Conservation (phyloP, 2,888 invertebrate species). For the Eretmocerus hayati region DNA sequence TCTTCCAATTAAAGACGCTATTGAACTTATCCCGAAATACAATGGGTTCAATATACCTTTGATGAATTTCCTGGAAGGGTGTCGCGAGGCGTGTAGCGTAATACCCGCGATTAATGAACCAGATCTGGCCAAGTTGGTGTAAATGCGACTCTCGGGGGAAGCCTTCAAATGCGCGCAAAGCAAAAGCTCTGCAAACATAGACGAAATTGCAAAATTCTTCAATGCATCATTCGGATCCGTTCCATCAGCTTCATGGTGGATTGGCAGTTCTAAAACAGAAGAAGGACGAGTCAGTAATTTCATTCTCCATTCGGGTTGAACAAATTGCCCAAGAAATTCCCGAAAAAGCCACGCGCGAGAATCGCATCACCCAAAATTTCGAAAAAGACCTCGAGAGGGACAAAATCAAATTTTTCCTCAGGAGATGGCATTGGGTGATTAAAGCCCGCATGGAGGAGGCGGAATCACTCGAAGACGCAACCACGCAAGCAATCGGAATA, state of each 20-base stretch:
- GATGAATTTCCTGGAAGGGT: not conserved
- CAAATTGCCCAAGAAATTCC: not conserved
- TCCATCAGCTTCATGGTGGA: not conserved
- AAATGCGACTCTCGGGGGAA: not conserved
- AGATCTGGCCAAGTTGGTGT: not conserved
- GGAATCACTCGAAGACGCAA: not conserved
- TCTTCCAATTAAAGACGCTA: not conserved
- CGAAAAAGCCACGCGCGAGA: not conserved
- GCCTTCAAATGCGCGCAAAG: not conserved
- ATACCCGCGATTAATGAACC: not conserved
- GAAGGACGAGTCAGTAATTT: not conserved
- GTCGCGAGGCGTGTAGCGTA: not conserved
- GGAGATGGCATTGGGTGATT: not conserved
- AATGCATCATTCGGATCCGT: not conserved
- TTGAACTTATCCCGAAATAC: not conserved
- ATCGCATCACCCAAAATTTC: not conserved
- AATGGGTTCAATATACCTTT: not conserved
- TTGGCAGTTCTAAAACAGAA: not conserved
- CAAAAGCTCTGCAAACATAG: not conserved
- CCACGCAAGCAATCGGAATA: not conserved
- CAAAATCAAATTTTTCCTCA: not conserved
- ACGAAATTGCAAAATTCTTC: not conserved
- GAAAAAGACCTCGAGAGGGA: not conserved
- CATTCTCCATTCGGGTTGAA: not conserved
- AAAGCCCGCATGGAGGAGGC: not conserved